Evolutionary conservation across 2,888 invertebrate genomes (phyloP).

Genomic region (Steinernema carpocapsae): DNA sequence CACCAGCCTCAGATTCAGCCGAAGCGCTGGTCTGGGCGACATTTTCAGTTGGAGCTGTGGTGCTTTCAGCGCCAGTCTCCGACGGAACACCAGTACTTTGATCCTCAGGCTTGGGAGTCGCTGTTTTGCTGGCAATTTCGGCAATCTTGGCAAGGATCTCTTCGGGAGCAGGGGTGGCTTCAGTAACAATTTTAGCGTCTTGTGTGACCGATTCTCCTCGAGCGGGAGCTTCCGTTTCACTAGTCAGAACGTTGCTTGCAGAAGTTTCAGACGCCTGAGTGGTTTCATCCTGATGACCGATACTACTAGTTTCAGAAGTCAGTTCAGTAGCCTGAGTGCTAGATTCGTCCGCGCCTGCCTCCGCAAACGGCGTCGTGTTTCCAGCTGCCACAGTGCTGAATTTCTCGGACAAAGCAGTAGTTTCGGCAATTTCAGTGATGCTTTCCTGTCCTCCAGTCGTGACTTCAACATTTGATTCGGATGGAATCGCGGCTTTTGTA

Average conservation of each 20-base stretch:
- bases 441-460: background rate
- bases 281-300: conserved; percentile 5
- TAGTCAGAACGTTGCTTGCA: conserved; percentile 21
- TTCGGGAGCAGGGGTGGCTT: conserved; percentile 5
- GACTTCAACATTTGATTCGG: background rate
- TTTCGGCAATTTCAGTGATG: background rate
- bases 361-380: conserved; percentile 17
- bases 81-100: background rate
- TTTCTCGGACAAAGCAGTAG: background rate
- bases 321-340: too few relatives aligned
- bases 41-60: conserved; percentile 30
- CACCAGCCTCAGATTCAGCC: background rate
- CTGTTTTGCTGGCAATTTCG: background rate
- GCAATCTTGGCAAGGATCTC: background rate
- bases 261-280: conserved; percentile 20
- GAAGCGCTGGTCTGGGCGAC: background rate
- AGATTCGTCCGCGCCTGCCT: too few relatives aligned
- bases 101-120: background rate
- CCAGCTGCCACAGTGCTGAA: conserved; percentile 9
- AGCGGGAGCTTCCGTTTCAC: conserved; percentile 8
- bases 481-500: background rate
- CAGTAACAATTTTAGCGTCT: background rate
- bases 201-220: background rate
- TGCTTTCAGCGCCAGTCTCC: conserved; percentile 38
- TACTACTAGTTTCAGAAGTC: too few relatives aligned